Evolutionary conservation across 1,140 invertebrate genomes (phyloP), one percentile per base, ranked within the genome.

Genomic region (Drosophila littoralis): DNA sequence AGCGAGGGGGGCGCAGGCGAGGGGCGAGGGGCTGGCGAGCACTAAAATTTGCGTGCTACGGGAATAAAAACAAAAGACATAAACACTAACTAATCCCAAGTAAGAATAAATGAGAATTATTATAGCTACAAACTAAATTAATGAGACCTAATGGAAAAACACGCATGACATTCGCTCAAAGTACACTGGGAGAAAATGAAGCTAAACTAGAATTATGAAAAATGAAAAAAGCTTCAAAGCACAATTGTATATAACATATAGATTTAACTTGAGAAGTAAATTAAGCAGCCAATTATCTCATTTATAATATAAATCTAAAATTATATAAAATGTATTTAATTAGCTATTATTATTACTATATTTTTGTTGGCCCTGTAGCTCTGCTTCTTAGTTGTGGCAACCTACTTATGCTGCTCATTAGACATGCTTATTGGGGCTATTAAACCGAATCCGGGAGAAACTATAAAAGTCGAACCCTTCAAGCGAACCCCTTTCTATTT

Each of bases 351-450:
- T 9, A 28, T 9, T 32, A 0, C 22, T 12, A 6, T 12, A 5
- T 51, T 28, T 66, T 52, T 22, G 38, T 13, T 60, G 22, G 6
- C 13, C n/a, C 12, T 66, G 15, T 35, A 13, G 12, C 28, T 9
- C 33, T 58, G 43, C 43, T 17, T 10, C 17, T 57, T 80, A 50
- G 59, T 66, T 66, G 70, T 75, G 71, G 68, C 73, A 80, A 90
- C 88, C 80, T 76, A 91, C 78, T 91, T 84, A 73, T 81, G 77
- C 59, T 77, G 80, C 77, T 84, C 82, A 83, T 91, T 91, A 91
- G 83, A 80, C 72, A 64, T 54, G 80, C 82, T 91, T 91, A 91
- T 91, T 88, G 85, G 82, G 83, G 82, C 88, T 78, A 91, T 91
- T 83, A 91, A 88, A 84, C 68, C 75, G 79, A 91, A 91, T 90